Percentiles rank a stretch among this genome's conserved stretches.
These are phyloP conservation scores for Pherbina coryleti DNA, from an alignment of 2,888 invertebrate genomes.

Conservation along the genomic window DNA sequence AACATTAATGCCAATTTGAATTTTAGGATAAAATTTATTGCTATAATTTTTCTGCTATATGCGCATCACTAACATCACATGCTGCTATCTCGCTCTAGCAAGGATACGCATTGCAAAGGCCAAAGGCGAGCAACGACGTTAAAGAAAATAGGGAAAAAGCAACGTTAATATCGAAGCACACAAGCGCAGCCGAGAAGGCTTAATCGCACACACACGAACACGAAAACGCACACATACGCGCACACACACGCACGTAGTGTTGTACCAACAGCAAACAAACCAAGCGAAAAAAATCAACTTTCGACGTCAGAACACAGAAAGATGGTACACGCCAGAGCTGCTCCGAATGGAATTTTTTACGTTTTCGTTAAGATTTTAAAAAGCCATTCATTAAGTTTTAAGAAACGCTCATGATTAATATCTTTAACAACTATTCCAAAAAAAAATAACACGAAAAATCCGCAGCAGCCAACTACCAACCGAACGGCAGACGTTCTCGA, in stretches of 20 bases:
- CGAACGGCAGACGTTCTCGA: conserved; percentile 12
- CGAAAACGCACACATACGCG: background rate
- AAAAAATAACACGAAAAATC: background rate
- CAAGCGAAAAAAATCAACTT: background rate
- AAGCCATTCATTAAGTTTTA: background rate
- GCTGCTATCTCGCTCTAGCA: conserved; percentile 15
- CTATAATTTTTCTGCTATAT: background rate
- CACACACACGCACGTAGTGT: background rate
- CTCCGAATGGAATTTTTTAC: background rate
- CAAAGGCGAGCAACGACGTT: background rate
- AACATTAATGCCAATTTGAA: background rate
- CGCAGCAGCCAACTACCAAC: background rate
- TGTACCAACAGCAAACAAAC: conserved; percentile 16
- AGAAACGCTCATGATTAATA: background rate
- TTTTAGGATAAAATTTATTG: background rate
- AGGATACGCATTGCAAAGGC: conserved; percentile 23
- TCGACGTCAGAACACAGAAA: background rate
- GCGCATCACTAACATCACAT: background rate
- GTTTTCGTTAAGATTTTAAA: background rate
- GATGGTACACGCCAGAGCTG: background rate
- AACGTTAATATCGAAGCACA: background rate
- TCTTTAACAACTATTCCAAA: background rate
- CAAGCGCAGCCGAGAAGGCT: background rate
- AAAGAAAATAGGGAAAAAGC: background rate
- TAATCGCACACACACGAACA: background rate